phyloP scores from a whole-genome alignment of 1,140 invertebrate species.

The Megalonaias nervosa region DNA sequence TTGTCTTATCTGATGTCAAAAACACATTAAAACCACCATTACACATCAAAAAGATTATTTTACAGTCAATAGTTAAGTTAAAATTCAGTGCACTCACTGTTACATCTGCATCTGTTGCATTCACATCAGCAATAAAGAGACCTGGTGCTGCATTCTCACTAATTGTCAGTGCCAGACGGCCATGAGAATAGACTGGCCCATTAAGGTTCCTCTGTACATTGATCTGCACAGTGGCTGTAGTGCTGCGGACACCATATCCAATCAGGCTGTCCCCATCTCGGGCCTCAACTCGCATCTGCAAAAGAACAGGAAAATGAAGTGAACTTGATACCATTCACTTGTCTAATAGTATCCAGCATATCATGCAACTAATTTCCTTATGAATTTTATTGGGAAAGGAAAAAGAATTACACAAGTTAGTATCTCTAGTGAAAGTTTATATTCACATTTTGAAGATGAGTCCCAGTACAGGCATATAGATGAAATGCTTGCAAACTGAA shows the following conservation, averaged over 20 bases:
- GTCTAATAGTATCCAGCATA: too few relatives aligned
- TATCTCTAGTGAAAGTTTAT: too few relatives aligned
- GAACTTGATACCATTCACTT: too few relatives aligned
- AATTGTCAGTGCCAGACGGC: conserved; percentile 36
- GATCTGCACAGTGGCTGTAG: conserved; percentile 82
- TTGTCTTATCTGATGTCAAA: background rate
- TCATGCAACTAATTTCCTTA: too few relatives aligned
- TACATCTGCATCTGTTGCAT: conserved; percentile 57
- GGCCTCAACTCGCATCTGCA: conserved; percentile 55
- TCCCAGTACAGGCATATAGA: too few relatives aligned
- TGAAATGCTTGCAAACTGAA: too few relatives aligned
- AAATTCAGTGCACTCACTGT: conserved; percentile 41
- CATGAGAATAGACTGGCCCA: conserved; percentile 41
- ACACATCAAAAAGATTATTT: background rate
- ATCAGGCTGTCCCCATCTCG: conserved; percentile 40
- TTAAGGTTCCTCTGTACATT: conserved; percentile 72
- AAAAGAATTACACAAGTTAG: too few relatives aligned
- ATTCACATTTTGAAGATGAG: too few relatives aligned
- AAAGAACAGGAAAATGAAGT: background rate
- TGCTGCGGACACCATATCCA: conserved; percentile 53
- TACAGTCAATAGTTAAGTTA: background rate
- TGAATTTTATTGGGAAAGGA: too few relatives aligned
- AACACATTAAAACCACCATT: background rate
- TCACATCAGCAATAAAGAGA: conserved; percentile 45
- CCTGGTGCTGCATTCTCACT: conserved; percentile 55